These are phyloP conservation scores for Pocota personata DNA, from an alignment of 2,888 invertebrate genomes.

Conservation along the genomic window DNA sequence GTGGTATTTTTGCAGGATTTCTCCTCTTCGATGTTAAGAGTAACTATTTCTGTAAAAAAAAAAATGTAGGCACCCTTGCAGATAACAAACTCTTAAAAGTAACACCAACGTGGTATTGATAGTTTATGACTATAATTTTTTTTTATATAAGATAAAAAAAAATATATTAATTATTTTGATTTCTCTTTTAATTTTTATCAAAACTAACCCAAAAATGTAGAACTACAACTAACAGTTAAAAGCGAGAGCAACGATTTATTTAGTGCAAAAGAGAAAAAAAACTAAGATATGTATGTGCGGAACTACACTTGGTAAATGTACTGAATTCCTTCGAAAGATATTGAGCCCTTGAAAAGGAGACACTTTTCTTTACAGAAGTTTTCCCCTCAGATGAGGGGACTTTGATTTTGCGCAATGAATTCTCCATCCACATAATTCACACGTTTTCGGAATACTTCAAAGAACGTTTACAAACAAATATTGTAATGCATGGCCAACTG, in stretches of 20 bases:
- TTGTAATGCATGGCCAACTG: conserved; percentile 16
- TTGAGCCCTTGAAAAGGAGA: conserved; percentile 56
- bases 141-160: too few species aligned
- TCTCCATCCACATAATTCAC: conserved; percentile 19
- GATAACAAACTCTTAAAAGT: neutral
- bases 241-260: conserved; percentile 37
- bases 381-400: conserved; percentile 4
- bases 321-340: conserved; percentile 29
- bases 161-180: neutral
- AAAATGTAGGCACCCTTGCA: neutral
- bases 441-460: conserved; percentile 20
- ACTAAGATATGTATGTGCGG: conserved; percentile 67
- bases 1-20: conserved; percentile 1
- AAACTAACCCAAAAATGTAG: conserved; percentile 58
- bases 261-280: conserved; percentile 57
- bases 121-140: neutral
- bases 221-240: conserved; percentile 27
- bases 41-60: neutral
- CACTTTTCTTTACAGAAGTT: conserved; percentile 45
- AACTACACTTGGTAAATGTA: conserved; percentile 62
- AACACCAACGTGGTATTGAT: conserved; percentile 19
- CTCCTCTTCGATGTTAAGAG: conserved; percentile 31
- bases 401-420: conserved; percentile 25
- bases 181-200: neutral
- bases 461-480: conserved; percentile 25